Conservation (phyloP, 2,113 vertebrate genomes). For the Alouatta palliata region DNA sequence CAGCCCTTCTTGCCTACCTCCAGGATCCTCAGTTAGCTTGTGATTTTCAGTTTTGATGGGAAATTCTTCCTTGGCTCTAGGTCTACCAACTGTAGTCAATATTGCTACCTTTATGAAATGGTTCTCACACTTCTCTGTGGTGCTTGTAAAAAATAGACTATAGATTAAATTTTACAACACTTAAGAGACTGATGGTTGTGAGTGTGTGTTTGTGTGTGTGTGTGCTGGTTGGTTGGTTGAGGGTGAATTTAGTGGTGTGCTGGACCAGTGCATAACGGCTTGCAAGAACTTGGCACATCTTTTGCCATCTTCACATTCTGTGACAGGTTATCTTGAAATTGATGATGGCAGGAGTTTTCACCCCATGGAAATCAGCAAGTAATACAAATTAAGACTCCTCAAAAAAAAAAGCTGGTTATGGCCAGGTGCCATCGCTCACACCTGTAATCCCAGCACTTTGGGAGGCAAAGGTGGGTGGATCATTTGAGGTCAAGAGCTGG, state of each 20-base stretch:
- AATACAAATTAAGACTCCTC: background rate
- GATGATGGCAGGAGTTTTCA: background rate
- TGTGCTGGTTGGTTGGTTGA: background rate
- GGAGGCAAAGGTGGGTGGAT: too few relatives aligned
- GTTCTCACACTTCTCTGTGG: background rate
- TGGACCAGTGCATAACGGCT: background rate
- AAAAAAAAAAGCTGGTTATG: background rate
- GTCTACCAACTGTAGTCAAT: background rate
- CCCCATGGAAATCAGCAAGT: background rate
- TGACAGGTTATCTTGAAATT: background rate
- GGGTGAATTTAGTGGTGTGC: background rate
- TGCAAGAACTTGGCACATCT: background rate
- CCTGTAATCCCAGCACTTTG: too few relatives aligned
- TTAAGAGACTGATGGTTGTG: background rate
- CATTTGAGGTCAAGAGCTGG: too few relatives aligned
- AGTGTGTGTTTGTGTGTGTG: background rate
- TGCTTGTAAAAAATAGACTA: background rate
- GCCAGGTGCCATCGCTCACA: too few relatives aligned
- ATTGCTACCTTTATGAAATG: background rate
- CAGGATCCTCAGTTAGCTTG: background rate
- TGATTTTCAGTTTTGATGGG: background rate
- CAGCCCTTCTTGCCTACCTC: background rate
- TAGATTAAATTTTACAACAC: background rate
- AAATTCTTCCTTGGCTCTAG: background rate
- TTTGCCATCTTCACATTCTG: background rate